Evolutionary conservation across 2,797 vertebrate genomes (phyloP).

Genomic region (Gallinago solitaria): DNA sequence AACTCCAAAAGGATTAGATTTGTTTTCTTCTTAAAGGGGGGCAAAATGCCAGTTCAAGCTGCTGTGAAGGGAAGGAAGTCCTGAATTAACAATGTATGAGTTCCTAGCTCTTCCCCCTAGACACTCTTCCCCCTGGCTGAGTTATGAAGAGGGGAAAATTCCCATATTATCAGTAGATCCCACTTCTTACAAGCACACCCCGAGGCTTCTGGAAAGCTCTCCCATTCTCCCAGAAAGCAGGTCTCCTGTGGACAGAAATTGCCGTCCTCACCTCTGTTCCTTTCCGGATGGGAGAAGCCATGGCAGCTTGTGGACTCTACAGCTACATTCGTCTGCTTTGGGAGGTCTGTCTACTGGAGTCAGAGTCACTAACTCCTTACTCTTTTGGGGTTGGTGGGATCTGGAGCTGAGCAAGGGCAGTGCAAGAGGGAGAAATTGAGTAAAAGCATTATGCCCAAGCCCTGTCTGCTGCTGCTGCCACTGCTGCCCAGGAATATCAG

Average conservation of each 20-base stretch:
- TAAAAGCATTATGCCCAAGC: not conserved
- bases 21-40: constrained; percentile 40
- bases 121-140: not conserved
- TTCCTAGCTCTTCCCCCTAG: not conserved
- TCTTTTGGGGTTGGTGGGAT: not conserved
- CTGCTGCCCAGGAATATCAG: not conserved
- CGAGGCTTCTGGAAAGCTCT: not conserved
- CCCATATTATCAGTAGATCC: not conserved
- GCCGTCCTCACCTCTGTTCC: not conserved
- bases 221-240: not conserved
- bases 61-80: constrained; percentile 31
- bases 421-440: not conserved
- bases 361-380: not conserved
- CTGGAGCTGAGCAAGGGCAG: not conserved
- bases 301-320: not conserved
- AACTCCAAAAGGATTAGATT: constrained; percentile 46
- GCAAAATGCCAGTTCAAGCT: constrained; percentile 34
- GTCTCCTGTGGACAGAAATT: not conserved
- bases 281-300: not conserved
- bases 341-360: not conserved
- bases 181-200: not conserved
- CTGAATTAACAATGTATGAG: constrained; percentile 25
- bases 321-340: not conserved
- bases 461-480: not conserved
- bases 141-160: not conserved